Conservation (phyloP, 2,888 invertebrate genomes). For the Drosophila emarginata region DNA sequence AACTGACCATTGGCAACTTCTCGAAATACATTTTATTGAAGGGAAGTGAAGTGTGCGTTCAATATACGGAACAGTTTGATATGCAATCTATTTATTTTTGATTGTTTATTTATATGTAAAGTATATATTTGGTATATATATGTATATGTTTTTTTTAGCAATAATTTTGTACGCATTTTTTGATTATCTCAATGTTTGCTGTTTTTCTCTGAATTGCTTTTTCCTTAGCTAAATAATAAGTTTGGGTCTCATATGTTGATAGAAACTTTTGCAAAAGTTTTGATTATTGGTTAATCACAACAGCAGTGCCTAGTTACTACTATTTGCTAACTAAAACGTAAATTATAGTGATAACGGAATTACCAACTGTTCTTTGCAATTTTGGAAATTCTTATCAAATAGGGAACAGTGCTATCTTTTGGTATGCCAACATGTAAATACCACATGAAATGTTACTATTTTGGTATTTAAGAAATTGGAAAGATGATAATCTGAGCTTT, state of each 20-base stretch:
- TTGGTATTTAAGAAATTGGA: neutral
- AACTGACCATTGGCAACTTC: too few species aligned
- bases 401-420: neutral
- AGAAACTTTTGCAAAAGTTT: constrained; percentile 28
- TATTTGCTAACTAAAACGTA: neutral
- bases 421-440: neutral
- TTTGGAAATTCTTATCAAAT: neutral
- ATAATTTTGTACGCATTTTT: neutral
- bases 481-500: neutral
- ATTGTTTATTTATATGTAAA: neutral
- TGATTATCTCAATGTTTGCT: neutral
- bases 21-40: too few species aligned
- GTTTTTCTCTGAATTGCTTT: neutral
- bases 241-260: constrained; percentile 20
- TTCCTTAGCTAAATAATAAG: constrained; percentile 6
- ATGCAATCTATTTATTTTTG: neutral
- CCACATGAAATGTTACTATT: neutral
- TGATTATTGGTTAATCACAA: constrained; percentile 7
- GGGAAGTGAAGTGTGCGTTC: too few species aligned
- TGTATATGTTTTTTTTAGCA: too few species aligned
- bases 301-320: constrained; percentile 29
- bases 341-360: neutral
- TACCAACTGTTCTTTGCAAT: neutral
- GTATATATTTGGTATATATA: too few species aligned
- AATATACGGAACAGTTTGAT: too few species aligned